These are phyloP conservation scores for Mola mola DNA, from an alignment of 2,113 vertebrate genomes.

Conservation along the genomic window DNA sequence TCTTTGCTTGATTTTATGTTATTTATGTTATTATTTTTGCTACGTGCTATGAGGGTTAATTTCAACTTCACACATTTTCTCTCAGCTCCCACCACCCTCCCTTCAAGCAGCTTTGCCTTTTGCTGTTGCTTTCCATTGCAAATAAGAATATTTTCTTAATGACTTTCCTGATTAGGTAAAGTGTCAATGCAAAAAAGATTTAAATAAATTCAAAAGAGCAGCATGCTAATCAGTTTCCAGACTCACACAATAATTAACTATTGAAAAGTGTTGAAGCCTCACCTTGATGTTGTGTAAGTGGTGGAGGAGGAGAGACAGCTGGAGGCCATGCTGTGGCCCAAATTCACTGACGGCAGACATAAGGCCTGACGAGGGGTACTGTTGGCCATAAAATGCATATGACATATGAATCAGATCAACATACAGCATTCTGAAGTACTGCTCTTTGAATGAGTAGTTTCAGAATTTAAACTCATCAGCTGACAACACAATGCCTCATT, in stretches of 20 bases:
- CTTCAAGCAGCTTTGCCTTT: too few species aligned
- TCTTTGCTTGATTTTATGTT: too few species aligned
- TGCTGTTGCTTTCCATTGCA: not conserved
- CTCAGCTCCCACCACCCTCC: too few species aligned
- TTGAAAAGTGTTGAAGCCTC: constrained; percentile 5
- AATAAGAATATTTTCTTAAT: too few species aligned
- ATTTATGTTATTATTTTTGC: too few species aligned
- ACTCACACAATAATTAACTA: too few species aligned
- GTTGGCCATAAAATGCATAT: constrained; percentile 11
- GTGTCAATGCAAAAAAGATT: too few species aligned
- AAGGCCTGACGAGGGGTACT: constrained; percentile 61
- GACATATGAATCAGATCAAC: not conserved
- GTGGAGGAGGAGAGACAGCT: constrained; percentile 83
- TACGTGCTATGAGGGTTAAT: too few species aligned
- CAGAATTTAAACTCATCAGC: not conserved
- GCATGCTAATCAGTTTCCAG: too few species aligned
- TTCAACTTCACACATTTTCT: too few species aligned
- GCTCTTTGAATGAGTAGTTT: not conserved
- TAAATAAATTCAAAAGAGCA: too few species aligned
- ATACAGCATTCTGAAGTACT: not conserved
- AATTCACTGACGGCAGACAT: constrained; percentile 56
- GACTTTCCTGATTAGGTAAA: too few species aligned
- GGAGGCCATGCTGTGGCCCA: constrained; percentile 87
- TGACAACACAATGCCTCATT: not conserved
- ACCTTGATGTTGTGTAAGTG: constrained; percentile 87